Base-by-base conservation (phyloP, 2,113 vertebrate genomes). In the Todiramphus chloris region DNA sequence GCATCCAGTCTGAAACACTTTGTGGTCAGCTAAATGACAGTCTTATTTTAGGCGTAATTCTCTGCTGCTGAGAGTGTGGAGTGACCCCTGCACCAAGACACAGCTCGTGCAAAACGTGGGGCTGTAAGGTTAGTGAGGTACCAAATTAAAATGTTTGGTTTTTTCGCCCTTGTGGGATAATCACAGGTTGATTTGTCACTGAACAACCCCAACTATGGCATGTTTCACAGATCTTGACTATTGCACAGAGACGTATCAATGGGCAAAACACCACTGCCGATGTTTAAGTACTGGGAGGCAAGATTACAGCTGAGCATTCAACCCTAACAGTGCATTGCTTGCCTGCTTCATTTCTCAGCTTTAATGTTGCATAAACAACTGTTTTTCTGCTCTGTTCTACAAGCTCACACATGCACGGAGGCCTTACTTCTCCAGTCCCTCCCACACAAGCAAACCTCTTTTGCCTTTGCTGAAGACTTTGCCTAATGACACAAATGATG, bases 321-420 rank as follows among this genome's bases (percentile, higher is more conserved):
- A 37, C 80, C 86, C 70, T 89, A 41, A 76, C 1, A 0, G 83
- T 58, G 58, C 37, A 4, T 6, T 84, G 78, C 95, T 95, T 69
- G 94, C 39, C 67, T 89, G 94, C 89, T 82, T 89, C 73, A 19
- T 92, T 93, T 96, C 95, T 69, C 94, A 94, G 23, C 81, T 64
- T 91, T 5, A 82, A 24, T 84, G 74, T 89, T 95, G 90, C 89
- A 92, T 84, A 95, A 96, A 92, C 94, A 93, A 66, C 24, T 53
- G 39, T 66, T 92, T 87, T 94, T 62, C 76, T 92, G 58, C 80
- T 44, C 58, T 41, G 11, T 41, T 72, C 86, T 92, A 33, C 94
- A 12, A 2, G 95, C 44, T 93, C 69, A 46, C 87, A 92, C 96
- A 91, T 9, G 95, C 83, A 94, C 5, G 2, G 66, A 89, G 92